Evolutionary conservation across 2,113 vertebrate species (phyloP).

Genomic region (Sylvietta virens): DNA sequence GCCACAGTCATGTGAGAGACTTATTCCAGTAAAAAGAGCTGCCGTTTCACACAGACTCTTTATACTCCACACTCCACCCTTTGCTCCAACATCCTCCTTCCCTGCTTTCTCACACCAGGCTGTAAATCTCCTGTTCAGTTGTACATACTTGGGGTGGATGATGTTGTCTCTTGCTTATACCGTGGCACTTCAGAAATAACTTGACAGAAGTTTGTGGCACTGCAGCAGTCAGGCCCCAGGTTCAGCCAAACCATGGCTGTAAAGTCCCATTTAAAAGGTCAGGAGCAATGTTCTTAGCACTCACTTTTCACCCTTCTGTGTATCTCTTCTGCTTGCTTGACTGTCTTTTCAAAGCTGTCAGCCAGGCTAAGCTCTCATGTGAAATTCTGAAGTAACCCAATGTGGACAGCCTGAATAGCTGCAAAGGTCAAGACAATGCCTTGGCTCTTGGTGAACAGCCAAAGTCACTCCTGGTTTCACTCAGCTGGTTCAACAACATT

Average conservation of each 20-base stretch:
- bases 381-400: neutral
- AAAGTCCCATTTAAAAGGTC: constrained; percentile 56
- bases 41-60: neutral
- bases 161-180: neutral
- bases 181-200: neutral
- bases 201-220: neutral
- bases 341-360: constrained; percentile 49
- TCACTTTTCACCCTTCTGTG: neutral
- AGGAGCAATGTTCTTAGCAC: constrained; percentile 39
- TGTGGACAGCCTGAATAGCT: neutral
- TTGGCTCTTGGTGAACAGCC: neutral
- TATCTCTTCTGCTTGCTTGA: constrained; percentile 18
- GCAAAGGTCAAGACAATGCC: constrained; percentile 14
- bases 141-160: neutral
- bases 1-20: neutral
- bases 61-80: neutral
- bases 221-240: neutral
- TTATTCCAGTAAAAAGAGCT: neutral
- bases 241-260: constrained; percentile 18
- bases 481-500: neutral
- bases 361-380: neutral
- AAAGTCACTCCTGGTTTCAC: neutral
- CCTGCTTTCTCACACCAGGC: neutral
- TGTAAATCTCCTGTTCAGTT: neutral
- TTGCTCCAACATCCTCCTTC: neutral